A percentile compares a stretch with the other conserved stretches of the same genome.
These are phyloP conservation scores for Plemyria rubiginata DNA, from an alignment of 2,888 invertebrate species.

Conservation along the genomic window DNA sequence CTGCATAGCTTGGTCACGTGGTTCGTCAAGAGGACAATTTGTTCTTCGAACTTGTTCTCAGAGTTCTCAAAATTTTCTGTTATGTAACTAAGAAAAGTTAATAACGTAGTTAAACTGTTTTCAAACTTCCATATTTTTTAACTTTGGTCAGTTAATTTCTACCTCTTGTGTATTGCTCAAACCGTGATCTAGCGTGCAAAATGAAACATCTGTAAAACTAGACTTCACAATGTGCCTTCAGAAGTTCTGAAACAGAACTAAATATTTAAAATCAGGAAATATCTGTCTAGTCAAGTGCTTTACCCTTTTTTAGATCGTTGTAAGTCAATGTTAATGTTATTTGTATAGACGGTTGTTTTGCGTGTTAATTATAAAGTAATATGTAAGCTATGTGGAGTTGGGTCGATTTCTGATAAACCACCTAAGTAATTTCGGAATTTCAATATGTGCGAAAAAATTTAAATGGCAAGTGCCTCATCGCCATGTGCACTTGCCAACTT, in stretches of 20 bases:
- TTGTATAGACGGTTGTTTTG: not conserved
- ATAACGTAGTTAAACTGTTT: not conserved
- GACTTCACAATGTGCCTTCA: not conserved
- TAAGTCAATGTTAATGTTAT: not conserved
- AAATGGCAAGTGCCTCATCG: no score
- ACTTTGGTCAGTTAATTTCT: no score
- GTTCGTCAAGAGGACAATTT: no score
- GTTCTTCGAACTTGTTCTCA: not conserved
- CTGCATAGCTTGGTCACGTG: no score
- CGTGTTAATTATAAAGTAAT: not conserved
- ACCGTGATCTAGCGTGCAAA: not conserved
- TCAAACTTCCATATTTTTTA: not conserved
- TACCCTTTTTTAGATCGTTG: not conserved
- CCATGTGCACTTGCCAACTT: no score
- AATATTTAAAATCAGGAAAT: not conserved
- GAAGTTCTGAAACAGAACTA: no score
- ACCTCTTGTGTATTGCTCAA: constrained; percentile 2
- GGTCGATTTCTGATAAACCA: no score
- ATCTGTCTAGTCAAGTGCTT: not conserved
- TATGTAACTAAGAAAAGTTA: no score
- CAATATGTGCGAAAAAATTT: no score
- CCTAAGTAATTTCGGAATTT: no score
- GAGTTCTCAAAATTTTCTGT: no score
- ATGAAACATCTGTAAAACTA: not conserved
- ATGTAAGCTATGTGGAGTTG: not conserved